Percentiles rank a stretch among this genome's conserved stretches.
Evolutionary conservation across 2,113 vertebrate species (phyloP).

Genomic region (Pangasianodon hypophthalmus): DNA sequence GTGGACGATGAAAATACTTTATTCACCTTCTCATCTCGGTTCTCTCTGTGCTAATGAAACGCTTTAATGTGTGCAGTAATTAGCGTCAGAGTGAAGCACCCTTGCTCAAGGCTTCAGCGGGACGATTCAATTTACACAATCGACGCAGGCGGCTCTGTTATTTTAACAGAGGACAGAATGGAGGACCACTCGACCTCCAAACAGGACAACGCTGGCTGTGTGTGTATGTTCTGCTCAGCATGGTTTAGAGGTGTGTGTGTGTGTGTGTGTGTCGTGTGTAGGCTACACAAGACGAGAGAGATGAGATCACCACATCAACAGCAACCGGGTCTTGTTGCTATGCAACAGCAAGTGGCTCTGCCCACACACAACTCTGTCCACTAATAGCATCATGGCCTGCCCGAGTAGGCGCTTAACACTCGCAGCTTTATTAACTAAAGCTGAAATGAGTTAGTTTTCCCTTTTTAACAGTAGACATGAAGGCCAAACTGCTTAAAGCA

Average conservation of each 20-base stretch:
- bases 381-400: conserved; percentile 64
- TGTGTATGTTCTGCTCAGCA: conserved; percentile 48
- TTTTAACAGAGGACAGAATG: conserved; percentile 70
- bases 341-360: conserved; percentile 58
- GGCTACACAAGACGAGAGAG: conserved; percentile 34
- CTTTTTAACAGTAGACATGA: conserved; percentile 7
- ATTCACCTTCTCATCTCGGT: conserved; percentile 28
- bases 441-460: conserved; percentile 55
- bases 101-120: conserved; percentile 59
- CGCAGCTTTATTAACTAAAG: conserved; percentile 39
- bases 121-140: conserved; percentile 62
- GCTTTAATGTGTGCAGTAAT: conserved; percentile 53
- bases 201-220: conserved; percentile 60
- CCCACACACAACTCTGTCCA: conserved; percentile 54
- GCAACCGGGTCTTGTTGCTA: conserved; percentile 66
- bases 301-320: conserved; percentile 60
- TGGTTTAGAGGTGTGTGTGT: conserved; percentile 29
- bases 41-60: conserved; percentile 44
- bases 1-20: conserved; percentile 19
- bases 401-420: conserved; percentile 64
- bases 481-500: conserved; percentile 15
- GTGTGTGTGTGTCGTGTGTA: conserved; percentile 39
- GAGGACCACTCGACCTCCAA: conserved; percentile 72
- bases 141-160: conserved; percentile 70
- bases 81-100: conserved; percentile 56